Evolutionary conservation across 2,888 invertebrate species (phyloP).

Genomic region (Trachelus tabidus): DNA sequence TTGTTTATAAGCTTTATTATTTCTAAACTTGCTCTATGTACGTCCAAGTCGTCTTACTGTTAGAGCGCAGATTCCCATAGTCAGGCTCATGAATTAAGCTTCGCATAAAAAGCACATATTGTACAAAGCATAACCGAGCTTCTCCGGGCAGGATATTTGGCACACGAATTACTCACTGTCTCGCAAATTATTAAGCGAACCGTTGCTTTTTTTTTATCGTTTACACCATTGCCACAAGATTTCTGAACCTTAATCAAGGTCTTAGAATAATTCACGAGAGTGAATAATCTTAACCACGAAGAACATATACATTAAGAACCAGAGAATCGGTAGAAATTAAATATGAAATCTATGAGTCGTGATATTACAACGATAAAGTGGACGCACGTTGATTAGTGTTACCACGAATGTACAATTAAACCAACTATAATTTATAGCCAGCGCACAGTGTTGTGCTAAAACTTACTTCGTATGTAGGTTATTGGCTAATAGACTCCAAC

Average conservation of each 20-base stretch:
- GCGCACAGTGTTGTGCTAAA: conserved; percentile 20
- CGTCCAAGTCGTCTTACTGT: too few relatives aligned
- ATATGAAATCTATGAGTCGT: neutral
- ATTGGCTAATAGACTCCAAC: conserved; percentile 42
- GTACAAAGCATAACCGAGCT: too few relatives aligned
- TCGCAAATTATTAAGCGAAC: neutral
- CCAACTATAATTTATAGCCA: conserved; percentile 29
- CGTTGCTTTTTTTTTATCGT: neutral
- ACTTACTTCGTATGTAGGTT: conserved; percentile 44
- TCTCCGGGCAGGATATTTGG: too few relatives aligned
- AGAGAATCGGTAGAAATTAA: neutral
- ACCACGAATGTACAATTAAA: neutral
- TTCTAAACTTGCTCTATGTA: too few relatives aligned
- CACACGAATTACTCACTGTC: neutral
- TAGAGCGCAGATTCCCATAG: too few relatives aligned
- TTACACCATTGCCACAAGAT: neutral
- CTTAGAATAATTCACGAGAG: neutral
- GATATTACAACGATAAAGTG: neutral
- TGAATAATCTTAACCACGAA: neutral
- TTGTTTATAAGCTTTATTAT: too few relatives aligned
- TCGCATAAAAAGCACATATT: too few relatives aligned
- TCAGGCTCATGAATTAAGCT: too few relatives aligned
- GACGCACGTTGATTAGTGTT: neutral
- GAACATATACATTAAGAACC: neutral
- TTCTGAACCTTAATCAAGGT: neutral